A percentile compares a stretch with the other conserved stretches of the same genome.
Evolutionary conservation across 2,113 vertebrate species (phyloP).

Genomic region (Melozone crissalis): DNA sequence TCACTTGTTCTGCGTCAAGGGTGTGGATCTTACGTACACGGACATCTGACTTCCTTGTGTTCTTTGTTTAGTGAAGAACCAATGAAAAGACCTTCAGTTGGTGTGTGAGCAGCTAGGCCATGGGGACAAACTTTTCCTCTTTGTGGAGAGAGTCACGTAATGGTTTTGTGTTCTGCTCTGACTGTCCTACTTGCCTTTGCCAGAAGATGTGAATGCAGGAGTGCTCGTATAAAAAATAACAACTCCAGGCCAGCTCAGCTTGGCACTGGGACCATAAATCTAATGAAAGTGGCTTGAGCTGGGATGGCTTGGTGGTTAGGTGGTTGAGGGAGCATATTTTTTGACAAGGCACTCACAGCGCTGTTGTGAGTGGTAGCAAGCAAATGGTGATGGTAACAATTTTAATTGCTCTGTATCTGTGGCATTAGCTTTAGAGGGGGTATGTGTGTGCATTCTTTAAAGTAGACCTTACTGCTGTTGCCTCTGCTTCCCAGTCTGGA

Average conservation of each 20-base stretch:
- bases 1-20: accelerated
- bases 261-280: background rate
- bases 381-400: background rate
- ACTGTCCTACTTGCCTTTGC: background rate
- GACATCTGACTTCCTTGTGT: background rate
- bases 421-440: background rate
- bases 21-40: background rate
- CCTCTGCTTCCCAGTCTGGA: background rate
- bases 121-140: background rate
- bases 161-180: background rate
- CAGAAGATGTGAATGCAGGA: background rate
- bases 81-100: background rate
- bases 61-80: background rate
- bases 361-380: background rate
- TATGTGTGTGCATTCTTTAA: background rate
- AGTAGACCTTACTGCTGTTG: background rate
- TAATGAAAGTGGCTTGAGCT: background rate
- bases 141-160: background rate
- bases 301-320: background rate
- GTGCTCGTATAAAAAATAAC: background rate
- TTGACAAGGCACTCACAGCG: background rate
- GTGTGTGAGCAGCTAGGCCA: background rate
- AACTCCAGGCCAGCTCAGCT: background rate
- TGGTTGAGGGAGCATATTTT: background rate
- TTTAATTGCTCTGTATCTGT: background rate